phyloP scores from a whole-genome alignment of 2,113 vertebrate species.

The Pagrus major region DNA sequence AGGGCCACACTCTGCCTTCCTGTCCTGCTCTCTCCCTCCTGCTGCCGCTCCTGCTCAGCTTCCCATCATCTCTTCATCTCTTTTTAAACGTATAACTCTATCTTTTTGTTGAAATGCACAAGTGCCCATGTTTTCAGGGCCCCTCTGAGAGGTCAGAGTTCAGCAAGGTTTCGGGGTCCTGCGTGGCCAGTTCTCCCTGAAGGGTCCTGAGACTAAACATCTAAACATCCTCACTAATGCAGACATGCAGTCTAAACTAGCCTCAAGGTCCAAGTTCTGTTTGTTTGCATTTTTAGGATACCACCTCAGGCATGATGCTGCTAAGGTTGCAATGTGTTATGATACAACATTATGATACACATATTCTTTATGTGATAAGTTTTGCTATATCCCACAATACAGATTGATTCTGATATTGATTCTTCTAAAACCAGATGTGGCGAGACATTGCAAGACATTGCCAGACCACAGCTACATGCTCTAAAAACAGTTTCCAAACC shows the following conservation, averaged over 20 bases:
- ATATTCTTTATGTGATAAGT: slow-evolving; percentile 2
- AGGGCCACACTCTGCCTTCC: slow-evolving; percentile 69
- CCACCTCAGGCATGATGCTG: slow-evolving; percentile 6
- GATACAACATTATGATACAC: slow-evolving; percentile 13
- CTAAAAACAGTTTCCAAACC: slow-evolving; percentile 7
- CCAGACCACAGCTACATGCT: slow-evolving; percentile 11
- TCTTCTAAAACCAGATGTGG: slow-evolving; percentile 19
- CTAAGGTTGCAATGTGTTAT: slow-evolving; percentile 1
- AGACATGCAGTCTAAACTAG: slow-evolving; percentile 28
- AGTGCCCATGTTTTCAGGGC: slow-evolving; percentile 64
- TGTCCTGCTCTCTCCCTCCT: slow-evolving; percentile 48
- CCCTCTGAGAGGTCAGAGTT: slow-evolving; percentile 73
- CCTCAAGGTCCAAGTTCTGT: slow-evolving; percentile 37
- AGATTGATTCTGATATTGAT: slow-evolving; percentile 23
- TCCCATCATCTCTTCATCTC: slow-evolving; percentile 28
- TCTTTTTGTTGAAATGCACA: slow-evolving; percentile 44
- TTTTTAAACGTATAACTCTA: slow-evolving; percentile 29
- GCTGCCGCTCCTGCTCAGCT: slow-evolving; percentile 24
- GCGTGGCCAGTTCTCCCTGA: slow-evolving; percentile 52
- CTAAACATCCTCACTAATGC: slow-evolving; percentile 75
- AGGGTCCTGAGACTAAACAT: slow-evolving; percentile 67
- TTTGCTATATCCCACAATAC: not conserved
- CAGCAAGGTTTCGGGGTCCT: slow-evolving; percentile 47
- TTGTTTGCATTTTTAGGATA: slow-evolving; percentile 45
- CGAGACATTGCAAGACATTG: not conserved